A percentile compares a stretch with the other conserved stretches of the same genome.
These are phyloP conservation scores for Conomelus anceps DNA, from an alignment of 2,888 invertebrate genomes.

Conservation along the genomic window DNA sequence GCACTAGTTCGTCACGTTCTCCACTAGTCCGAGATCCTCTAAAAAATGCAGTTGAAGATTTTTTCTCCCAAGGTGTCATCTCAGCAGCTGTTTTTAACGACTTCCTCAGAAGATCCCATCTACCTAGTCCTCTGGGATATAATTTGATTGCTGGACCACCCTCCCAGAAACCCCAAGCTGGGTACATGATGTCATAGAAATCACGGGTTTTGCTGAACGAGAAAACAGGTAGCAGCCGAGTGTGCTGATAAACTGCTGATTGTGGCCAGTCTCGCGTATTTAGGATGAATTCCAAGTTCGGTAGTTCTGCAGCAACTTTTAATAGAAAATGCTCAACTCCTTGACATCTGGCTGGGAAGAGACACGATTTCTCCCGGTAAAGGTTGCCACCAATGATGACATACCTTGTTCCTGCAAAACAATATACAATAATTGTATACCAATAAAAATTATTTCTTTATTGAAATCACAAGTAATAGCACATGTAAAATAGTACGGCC, in stretches of 20 bases:
- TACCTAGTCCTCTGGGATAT: slow-evolving; percentile 87
- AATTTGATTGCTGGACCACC: slow-evolving; percentile 93
- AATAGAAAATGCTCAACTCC: slow-evolving; percentile 85
- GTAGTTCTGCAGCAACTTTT: slow-evolving; percentile 58
- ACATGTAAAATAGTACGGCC: too few species aligned
- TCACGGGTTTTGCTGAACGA: slow-evolving; percentile 89
- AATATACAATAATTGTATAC: too few species aligned
- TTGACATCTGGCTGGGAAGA: slow-evolving; percentile 86
- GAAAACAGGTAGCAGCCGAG: slow-evolving; percentile 69
- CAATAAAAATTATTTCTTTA: too few species aligned
- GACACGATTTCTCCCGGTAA: slow-evolving; percentile 75
- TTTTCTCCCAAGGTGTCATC: slow-evolving; percentile 68
- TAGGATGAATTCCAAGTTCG: slow-evolving; percentile 77
- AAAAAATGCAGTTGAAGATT: slow-evolving; percentile 70
- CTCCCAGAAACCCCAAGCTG: slow-evolving; percentile 98
- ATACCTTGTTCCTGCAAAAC: slow-evolving; percentile 58
- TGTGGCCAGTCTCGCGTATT: slow-evolving; percentile 95
- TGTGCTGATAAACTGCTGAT: slow-evolving; percentile 55
- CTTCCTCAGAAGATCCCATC: slow-evolving; percentile 82
- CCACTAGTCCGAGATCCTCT: slow-evolving; percentile 89
- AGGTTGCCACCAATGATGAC: slow-evolving; percentile 75
- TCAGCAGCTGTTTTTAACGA: slow-evolving; percentile 60
- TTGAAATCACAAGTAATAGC: too few species aligned
- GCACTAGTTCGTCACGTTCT: slow-evolving; percentile 80
- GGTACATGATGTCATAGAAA: slow-evolving; percentile 87